A percentile compares a stretch with the other conserved stretches of the same genome.
Evolutionary conservation across 2,797 vertebrate genomes (phyloP).

Genomic region (Pipistrellus pygmaeus): DNA sequence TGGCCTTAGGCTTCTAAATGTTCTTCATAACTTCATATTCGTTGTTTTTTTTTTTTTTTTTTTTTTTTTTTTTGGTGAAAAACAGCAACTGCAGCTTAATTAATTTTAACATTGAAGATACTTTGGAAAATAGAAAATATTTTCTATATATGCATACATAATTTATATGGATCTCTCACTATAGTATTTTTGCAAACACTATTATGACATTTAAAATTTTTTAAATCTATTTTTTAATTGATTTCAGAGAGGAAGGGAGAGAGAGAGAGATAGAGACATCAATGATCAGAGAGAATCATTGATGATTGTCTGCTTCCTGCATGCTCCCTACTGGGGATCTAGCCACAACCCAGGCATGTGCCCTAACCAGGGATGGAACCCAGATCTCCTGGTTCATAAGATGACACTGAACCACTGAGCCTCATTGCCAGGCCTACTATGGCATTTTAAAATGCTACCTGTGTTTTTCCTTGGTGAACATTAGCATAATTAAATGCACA

Average conservation of each 20-base stretch:
- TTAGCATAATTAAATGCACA: slow-evolving; percentile 18
- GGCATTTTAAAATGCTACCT: slow-evolving; percentile 26
- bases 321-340: no score
- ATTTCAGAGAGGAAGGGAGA: no score
- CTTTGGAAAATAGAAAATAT: slow-evolving; percentile 24
- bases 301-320: no score
- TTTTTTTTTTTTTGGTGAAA: neutral
- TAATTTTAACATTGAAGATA: slow-evolving; percentile 13
- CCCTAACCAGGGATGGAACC: no score
- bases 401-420: no score
- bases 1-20: neutral
- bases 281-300: no score
- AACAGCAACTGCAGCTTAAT: neutral
- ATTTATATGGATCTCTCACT: neutral
- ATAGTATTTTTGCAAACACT: slow-evolving; percentile 9
- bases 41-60: neutral
- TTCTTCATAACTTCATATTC: neutral
- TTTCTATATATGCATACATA: neutral
- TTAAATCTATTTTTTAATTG: no score
- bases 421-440: neutral
- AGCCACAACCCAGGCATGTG: no score
- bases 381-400: no score
- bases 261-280: no score
- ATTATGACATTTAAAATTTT: slow-evolving; percentile 3
- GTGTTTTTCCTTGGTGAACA: neutral